Percentiles rank a stretch among this genome's conserved stretches.
Conservation (phyloP, 2,797 vertebrate species). For the Cirrhinus molitorella region DNA sequence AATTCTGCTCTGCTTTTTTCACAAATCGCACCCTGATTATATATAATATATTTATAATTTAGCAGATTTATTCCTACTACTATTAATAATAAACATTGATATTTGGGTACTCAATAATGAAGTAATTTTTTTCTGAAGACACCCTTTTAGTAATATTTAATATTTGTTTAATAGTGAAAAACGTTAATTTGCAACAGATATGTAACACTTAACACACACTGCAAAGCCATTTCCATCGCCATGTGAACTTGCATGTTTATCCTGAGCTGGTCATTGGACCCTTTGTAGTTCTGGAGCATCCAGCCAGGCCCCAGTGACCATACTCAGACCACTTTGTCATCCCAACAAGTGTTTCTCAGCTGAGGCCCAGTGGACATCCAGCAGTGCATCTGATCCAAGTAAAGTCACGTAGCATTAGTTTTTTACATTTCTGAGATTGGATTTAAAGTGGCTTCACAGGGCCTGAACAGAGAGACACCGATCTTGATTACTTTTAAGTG, state of each 20-base stretch:
- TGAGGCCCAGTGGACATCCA: slow-evolving; percentile 34
- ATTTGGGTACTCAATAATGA: neutral
- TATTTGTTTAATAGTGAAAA: slow-evolving; percentile 54
- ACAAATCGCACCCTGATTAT: too few species aligned
- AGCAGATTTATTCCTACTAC: neutral
- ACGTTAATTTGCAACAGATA: slow-evolving; percentile 41
- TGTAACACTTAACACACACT: slow-evolving; percentile 56
- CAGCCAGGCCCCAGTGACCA: slow-evolving; percentile 50
- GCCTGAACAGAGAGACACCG: slow-evolving; percentile 51
- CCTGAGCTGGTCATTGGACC: slow-evolving; percentile 56
- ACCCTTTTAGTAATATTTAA: slow-evolving; percentile 20
- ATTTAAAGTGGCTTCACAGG: slow-evolving; percentile 6
- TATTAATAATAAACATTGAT: neutral
- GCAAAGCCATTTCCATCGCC: slow-evolving; percentile 59
- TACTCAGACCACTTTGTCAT: slow-evolving; percentile 50
- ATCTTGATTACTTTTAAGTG: slow-evolving; percentile 51
- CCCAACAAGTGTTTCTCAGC: slow-evolving; percentile 59
- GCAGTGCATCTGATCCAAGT: neutral
- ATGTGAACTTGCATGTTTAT: slow-evolving; percentile 60
- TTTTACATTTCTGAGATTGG: neutral
- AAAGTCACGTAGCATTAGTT: neutral
- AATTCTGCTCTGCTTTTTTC: too few species aligned
- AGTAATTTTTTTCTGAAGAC: neutral
- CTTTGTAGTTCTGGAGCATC: slow-evolving; percentile 39
- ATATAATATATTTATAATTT: neutral